These are phyloP conservation scores for Papilio dardanus DNA, from an alignment of 1,140 invertebrate species.

Conservation along the genomic window DNA sequence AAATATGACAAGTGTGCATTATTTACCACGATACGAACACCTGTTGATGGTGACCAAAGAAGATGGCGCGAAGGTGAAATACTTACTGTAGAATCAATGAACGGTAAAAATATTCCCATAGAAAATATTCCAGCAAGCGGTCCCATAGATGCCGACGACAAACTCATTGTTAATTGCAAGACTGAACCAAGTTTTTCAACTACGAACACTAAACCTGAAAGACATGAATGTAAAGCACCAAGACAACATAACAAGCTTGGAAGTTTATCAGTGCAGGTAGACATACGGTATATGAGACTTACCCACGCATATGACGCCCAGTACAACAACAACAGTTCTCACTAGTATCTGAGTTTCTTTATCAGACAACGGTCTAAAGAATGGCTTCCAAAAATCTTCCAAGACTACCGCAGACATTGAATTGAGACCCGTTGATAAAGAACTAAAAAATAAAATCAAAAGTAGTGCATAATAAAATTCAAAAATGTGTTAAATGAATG, in stretches of 20 bases:
- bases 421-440: constrained; percentile 90
- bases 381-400: constrained; percentile 89
- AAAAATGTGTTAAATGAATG: no score
- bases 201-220: constrained; percentile 64
- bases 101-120: constrained; percentile 91
- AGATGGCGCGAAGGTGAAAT: no score
- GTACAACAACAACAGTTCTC: constrained; percentile 86
- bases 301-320: constrained; percentile 86
- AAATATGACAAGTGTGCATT: no score
- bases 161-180: constrained; percentile 85
- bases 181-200: constrained; percentile 73
- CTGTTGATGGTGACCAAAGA: no score
- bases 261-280: neutral
- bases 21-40: no score
- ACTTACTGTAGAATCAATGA: constrained; percentile 87
- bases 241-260: neutral
- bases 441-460: constrained; percentile 51
- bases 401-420: constrained; percentile 95
- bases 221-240: neutral
- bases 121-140: constrained; percentile 91
- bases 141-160: constrained; percentile 87
- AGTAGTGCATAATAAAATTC: neutral
- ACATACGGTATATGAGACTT: constrained; percentile 37
- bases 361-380: constrained; percentile 84
- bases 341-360: constrained; percentile 85